These are phyloP conservation scores for Antheraea yamamai DNA, from an alignment of 2,888 invertebrate species.

Conservation along the genomic window DNA sequence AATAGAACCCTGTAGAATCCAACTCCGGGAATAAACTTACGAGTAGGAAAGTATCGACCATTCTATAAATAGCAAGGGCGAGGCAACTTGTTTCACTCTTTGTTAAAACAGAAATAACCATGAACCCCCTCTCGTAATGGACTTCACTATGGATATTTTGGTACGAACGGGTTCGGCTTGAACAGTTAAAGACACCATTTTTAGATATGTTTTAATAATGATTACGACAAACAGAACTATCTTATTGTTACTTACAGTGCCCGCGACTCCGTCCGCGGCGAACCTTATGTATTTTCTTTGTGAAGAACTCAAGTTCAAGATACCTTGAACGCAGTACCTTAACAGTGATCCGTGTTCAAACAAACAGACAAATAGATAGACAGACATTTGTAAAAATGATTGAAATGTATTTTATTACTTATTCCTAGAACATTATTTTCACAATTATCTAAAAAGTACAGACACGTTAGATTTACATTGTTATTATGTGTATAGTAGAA, in stretches of 20 bases:
- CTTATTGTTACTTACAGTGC: neutral
- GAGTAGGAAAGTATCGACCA: slow-evolving; percentile 64
- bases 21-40: slow-evolving; percentile 59
- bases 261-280: too few relatives aligned
- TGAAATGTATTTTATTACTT: too few relatives aligned
- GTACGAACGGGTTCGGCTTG: slow-evolving; percentile 4
- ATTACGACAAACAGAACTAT: neutral
- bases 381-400: too few relatives aligned
- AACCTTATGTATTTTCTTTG: too few relatives aligned
- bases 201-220: slow-evolving; percentile 22
- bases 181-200: slow-evolving; percentile 25
- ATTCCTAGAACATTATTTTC: too few relatives aligned
- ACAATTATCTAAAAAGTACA: neutral
- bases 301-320: too few relatives aligned
- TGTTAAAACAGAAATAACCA: slow-evolving; percentile 65
- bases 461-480: too few relatives aligned
- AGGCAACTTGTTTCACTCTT: slow-evolving; percentile 64
- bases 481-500: too few relatives aligned
- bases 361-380: too few relatives aligned
- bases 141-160: slow-evolving; percentile 13
- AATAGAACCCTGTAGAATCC: slow-evolving; percentile 65
- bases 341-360: too few relatives aligned
- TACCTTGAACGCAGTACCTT: too few relatives aligned
- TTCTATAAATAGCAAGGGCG: slow-evolving; percentile 58
- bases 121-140: slow-evolving; percentile 42